Evolutionary conservation across 92 coral and sea anemone genomes (phyloP), one percentile per base, ranked within the genome.

Genomic region (Parazoanthus swiftii): DNA sequence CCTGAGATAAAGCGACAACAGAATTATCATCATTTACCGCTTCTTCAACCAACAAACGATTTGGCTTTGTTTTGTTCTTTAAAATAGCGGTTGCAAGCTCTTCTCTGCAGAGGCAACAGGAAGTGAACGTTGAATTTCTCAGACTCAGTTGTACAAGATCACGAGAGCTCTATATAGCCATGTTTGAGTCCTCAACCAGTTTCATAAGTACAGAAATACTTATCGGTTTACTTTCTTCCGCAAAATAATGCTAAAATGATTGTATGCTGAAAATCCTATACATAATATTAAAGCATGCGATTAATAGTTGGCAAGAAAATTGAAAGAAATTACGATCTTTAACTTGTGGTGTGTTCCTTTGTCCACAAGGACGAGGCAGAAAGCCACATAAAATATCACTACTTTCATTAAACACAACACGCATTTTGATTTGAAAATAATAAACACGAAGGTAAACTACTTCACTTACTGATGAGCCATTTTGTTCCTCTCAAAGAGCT

Each of bases 21-120:
- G 99, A 97, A 86, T 97, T 97, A 88, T 97, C 99, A 94, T 97
- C 99, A 81, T 95, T 97, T 39, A 94, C 92, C n/a, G 99, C 99
- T 75, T 97, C 99, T 84, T 97, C 99, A 66, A 97, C 99, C 59
- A 97, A 85, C 85, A 97, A 85, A 59, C 99, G 93, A 90, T 97
- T 97, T 79, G 99, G 99, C 78, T 93, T 93, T 63, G 95, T 58
- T 83, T 97, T 97, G 88, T 93, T 95, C 93, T 93, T 94, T 75
- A 97, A 89, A 76, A 97, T 97, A 78, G 99, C 99, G 43, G 99
- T 97, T 50, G 99, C 94, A 85, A 97, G 95, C 92, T 97, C 99
- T 67, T 97, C 99, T 82, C 98, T 95, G 91, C 51, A 68, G 77
- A 78, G 65, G 46, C 59, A 89, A 86, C 81, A 88, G 65, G 74